Base-by-base conservation (phyloP, 2,888 invertebrate species). In the Eristalinus sepulchralis region DNA sequence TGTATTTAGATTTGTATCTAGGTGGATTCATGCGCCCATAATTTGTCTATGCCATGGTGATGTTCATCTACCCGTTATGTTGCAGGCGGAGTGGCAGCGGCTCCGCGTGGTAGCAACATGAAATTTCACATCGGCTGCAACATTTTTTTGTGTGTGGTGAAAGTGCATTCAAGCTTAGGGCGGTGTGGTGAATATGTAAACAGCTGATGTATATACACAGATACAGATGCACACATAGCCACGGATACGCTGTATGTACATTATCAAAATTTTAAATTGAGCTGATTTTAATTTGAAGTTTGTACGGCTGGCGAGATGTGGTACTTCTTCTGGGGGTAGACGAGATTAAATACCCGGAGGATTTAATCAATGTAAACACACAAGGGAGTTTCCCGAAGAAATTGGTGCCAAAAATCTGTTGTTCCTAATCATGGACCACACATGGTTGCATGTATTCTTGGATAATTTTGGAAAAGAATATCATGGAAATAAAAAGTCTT, bases 21-120 rank as follows among this genome's bases (percentile, higher is more conserved):
- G 72, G 64, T 70, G 63, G 47, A 63, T 57, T 67, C 17, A 36
- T 67, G 39, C 34, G 59, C 31, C 33, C 68, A 73, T 68, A 78
- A 78, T 75, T 73, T 71, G 68, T 79, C 31, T 83, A 79, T 73
- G 47, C 34, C 33, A 73, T 73, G 20, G 71, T 78, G 70, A 59
- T 57, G 47, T 75, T 64, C 20, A 24, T 63, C n/a, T 17, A 4
- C 27, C 70, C 31, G 62, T 80, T 67, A 76, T 67, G 62, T 76
- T 76, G 80, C 71, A 10, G 31, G 36, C 47, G 70, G 13, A 27
- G 27, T 27, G 27, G 27, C 27, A 27, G 27, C 27, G 27, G 27
- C 27, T 27, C 27, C 5, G 27, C 27, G 27, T 33, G 55, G 36
- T 31, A 27, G 73, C 62, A 73, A 79, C 68, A 73, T 75, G 11